Percentiles rank a stretch among this genome's conserved stretches.
These are phyloP conservation scores for Micropoecilia bifurca DNA, from an alignment of 2,797 vertebrate genomes.

Conservation along the genomic window DNA sequence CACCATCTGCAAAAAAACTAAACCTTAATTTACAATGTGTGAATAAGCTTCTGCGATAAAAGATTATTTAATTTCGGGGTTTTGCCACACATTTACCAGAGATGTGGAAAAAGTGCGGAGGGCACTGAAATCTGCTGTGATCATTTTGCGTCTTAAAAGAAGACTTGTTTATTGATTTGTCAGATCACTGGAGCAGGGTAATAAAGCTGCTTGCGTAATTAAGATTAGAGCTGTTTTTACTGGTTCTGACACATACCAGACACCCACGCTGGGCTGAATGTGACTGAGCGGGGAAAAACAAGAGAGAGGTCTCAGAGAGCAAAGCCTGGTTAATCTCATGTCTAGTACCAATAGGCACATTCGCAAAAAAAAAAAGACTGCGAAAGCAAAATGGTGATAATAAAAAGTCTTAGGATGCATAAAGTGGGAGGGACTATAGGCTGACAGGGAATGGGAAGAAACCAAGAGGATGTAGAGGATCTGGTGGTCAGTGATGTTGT, in stretches of 20 bases:
- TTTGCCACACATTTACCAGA: neutral
- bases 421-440: conserved; percentile 26
- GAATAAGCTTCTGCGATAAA: neutral
- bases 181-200: conserved; percentile 31
- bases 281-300: conserved; percentile 12
- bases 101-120: neutral
- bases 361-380: conserved; percentile 9
- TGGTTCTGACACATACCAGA: conserved; percentile 63
- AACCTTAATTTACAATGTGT: neutral
- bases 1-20: neutral
- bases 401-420: conserved; percentile 28
- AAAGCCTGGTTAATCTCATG: conserved; percentile 32
- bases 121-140: neutral
- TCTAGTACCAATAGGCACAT: conserved; percentile 29
- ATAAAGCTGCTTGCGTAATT: conserved; percentile 63
- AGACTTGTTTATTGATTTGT: conserved; percentile 16
- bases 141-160: neutral
- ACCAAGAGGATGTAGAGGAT: conserved; percentile 29
- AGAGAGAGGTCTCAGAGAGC: conserved; percentile 4
- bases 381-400: conserved; percentile 28
- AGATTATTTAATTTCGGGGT: neutral
- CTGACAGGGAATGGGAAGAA: conserved; percentile 19
- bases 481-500: conserved; percentile 23
- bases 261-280: conserved; percentile 30
- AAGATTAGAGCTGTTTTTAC: conserved; percentile 57